Evolutionary conservation across 2,888 invertebrate species (phyloP).

Genomic region (Plusia festucae): DNA sequence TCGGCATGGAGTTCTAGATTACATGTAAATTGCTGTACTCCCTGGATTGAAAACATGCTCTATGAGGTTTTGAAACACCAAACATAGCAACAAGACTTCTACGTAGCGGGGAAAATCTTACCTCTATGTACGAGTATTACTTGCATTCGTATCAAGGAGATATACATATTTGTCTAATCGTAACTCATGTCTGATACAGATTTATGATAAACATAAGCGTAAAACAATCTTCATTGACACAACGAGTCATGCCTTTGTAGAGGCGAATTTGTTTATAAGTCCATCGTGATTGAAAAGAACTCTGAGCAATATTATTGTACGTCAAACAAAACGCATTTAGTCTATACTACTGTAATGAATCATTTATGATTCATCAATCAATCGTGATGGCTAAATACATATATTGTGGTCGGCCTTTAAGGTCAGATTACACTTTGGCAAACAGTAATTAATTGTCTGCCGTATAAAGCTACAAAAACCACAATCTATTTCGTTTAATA

Average conservation of each 20-base stretch:
- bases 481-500: background rate
- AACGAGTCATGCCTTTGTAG: background rate
- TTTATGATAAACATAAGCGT: background rate
- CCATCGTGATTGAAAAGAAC: background rate
- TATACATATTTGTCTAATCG: background rate
- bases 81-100: no score
- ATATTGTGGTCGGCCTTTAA: constrained; percentile 19
- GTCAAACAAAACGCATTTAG: background rate
- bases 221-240: background rate
- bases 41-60: background rate
- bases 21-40: background rate
- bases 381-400: constrained; percentile 16
- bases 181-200: background rate
- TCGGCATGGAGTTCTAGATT: background rate
- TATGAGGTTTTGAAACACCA: background rate
- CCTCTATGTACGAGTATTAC: background rate
- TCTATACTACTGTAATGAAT: constrained; percentile 7
- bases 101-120: background rate
- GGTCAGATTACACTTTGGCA: constrained; percentile 9
- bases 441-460: background rate
- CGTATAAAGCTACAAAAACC: background rate
- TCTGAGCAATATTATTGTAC: background rate
- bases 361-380: constrained; percentile 19
- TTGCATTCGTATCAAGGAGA: background rate
- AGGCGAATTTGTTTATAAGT: background rate